phyloP scores from a whole-genome alignment of 2,888 invertebrate species.

The Morpho helenor region DNA sequence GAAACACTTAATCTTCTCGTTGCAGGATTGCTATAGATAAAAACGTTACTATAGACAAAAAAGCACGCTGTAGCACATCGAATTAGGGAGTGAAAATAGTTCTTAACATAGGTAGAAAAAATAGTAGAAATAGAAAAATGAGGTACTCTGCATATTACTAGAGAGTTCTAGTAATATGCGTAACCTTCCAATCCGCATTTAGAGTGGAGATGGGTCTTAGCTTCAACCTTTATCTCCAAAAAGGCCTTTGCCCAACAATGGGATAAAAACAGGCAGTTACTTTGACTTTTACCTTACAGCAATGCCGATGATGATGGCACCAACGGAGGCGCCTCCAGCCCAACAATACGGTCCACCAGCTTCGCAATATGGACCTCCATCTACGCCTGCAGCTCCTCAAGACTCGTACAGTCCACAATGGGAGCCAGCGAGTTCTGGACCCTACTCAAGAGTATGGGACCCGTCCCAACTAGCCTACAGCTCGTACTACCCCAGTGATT shows the following conservation, averaged over 20 bases:
- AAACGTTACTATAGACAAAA: neutral
- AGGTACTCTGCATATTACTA: too few relatives aligned
- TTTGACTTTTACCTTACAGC: slow-evolving; percentile 52
- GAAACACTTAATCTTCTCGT: too few relatives aligned
- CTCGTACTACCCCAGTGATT: slow-evolving; percentile 84
- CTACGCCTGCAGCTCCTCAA: slow-evolving; percentile 79
- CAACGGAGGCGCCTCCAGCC: slow-evolving; percentile 79
- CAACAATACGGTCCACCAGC: slow-evolving; percentile 85
- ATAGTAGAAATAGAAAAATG: too few relatives aligned
- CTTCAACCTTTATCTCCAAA: too few relatives aligned
- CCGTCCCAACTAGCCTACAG: slow-evolving; percentile 84
- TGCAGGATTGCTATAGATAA: neutral
- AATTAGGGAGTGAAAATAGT: neutral
- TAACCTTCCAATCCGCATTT: too few relatives aligned
- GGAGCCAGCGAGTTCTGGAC: slow-evolving; percentile 86
- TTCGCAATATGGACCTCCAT: slow-evolving; percentile 72
- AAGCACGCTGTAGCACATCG: too few relatives aligned
- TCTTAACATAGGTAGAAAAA: neutral
- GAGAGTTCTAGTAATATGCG: too few relatives aligned
- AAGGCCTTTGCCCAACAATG: too few relatives aligned
- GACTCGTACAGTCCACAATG: slow-evolving; percentile 87
- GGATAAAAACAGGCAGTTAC: too few relatives aligned
- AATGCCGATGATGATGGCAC: slow-evolving; percentile 86
- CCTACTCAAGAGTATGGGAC: slow-evolving; percentile 89
- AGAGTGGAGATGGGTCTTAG: too few relatives aligned